Base-by-base conservation (phyloP, 1,140 invertebrate species). In the Zaprionus vittiger region DNA sequence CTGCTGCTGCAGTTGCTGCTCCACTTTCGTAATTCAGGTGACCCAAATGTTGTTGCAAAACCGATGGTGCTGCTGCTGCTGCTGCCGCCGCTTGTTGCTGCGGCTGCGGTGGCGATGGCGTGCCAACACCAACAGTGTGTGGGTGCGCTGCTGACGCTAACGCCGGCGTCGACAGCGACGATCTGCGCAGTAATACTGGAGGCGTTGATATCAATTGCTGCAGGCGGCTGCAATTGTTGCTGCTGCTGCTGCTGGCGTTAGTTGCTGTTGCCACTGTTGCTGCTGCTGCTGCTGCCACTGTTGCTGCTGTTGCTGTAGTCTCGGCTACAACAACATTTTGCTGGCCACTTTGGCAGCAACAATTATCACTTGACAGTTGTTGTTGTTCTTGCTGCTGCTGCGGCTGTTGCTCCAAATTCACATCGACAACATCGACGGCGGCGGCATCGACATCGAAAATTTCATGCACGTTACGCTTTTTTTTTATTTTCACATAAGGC, bases 11-110 rank as follows among this genome's bases (percentile, higher is more conserved):
- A 76, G 89, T 72, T 76, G 90, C 73, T 82, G 91, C 80, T 92
- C 91, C 86, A 92, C 91, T 91, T 92, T 92, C 91, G 91, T 84
- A 91, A 91, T 92, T 91, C 83, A 92, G 83, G 85, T 92, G 91
- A 91, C 91, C 91, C 81, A 92, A 92, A 92, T 92, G 91, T 80
- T 92, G 91, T 91, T 92, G 91, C 87, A 92, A 92, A 79, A 92
- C 91, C 71, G 91, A 92, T 78, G 91, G 79, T 73, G 77, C 76
- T 69, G 83, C 59, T 68, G 82, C 28, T 65, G 91, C 28, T 65
- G 90, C 75, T 71, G 79, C 76, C 67, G 80, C 62, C 73, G 83
- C 52, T 70, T 71, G 67, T 57, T 79, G 76, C 54, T 67, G 79
- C 60, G 60, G 74, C 37, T 56, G 76, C 55, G 69, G 73, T 34